Percentiles rank a stretch among this genome's conserved stretches.
Conservation (phyloP, 2,113 vertebrate species). For the Loxodonta africana region DNA sequence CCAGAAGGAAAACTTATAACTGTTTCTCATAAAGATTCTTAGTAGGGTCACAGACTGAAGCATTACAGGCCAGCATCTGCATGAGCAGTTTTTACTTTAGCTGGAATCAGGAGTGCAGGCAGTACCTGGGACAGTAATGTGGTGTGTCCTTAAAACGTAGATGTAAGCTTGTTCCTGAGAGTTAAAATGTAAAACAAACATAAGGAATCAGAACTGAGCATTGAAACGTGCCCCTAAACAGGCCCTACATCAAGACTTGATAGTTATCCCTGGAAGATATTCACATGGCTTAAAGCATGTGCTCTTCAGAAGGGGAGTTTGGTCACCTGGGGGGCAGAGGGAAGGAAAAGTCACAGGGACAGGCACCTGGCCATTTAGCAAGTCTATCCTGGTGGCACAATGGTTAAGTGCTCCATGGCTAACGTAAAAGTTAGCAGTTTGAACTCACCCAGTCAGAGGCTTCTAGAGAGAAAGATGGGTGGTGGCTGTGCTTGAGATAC, state of each 20-base stretch:
- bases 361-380: not conserved
- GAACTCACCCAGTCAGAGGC: too few species aligned
- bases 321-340: not conserved
- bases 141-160: not conserved
- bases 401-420: too few species aligned
- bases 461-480: too few species aligned
- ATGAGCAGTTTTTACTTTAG: not conserved
- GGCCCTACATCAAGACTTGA: not conserved
- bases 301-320: not conserved
- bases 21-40: not conserved
- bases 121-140: not conserved
- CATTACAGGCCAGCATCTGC: not conserved
- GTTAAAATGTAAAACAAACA: not conserved
- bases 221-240: not conserved
- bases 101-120: not conserved
- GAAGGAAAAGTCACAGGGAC: not conserved
- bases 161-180: constrained; percentile 20
- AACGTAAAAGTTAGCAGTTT: too few species aligned
- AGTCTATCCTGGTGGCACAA: not conserved
- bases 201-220: not conserved
- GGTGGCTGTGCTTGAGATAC: too few species aligned
- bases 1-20: not conserved
- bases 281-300: not conserved
- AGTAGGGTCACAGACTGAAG: not conserved
- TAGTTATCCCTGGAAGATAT: not conserved